Base-by-base conservation (phyloP, 2,113 vertebrate species). In the Callocephalon fimbriatum region DNA sequence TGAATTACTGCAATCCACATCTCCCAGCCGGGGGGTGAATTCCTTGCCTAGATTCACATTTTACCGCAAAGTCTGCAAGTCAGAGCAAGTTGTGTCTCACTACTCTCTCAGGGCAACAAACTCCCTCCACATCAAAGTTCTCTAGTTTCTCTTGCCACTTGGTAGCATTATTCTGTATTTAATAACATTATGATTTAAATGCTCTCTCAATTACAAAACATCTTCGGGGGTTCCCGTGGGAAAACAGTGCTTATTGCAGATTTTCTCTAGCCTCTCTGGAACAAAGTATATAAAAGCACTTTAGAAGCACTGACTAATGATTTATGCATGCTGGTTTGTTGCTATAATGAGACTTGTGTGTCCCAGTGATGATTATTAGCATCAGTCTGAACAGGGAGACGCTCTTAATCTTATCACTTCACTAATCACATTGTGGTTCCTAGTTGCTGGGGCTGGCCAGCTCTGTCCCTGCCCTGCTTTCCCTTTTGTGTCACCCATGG, bases 151-250 rank as follows among this genome's bases (percentile, higher is more conserved):
- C 31, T 31, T 42, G 51, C 31, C 31, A 2, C 35, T 72, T 6
- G 8, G 3, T 12, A 58, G 11, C 29, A 19, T 9, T 23, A 37
- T 26, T 66, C 48, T 12, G 5, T 18, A 5, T 42, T 53, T 58
- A 23, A 59, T n/a, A 40, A 23, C 42, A 40, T 11, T 1, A 1
- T 8, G 4, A 72, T 67, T 67, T 42, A 70, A 79, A 35, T 1
- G 0, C 4, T 22, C 9, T 44, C 17, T 1, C 1, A 53, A 17
- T 25, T 22, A 35, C 8, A 35, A 32, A 59, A 45, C 23, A 4
- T 5, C 45, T 63, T 54, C 8, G 38, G 48, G 44, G 6, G 3
- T 32, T 82, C 38, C 38, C 8, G 0, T 45, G 78, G 59, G 47
- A 42, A n/a, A 77, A n/a, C 56, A n/a, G 3, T 10, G 3, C 15